Conservation (phyloP, 2,797 vertebrate genomes). For the Clamator glandarius region DNA sequence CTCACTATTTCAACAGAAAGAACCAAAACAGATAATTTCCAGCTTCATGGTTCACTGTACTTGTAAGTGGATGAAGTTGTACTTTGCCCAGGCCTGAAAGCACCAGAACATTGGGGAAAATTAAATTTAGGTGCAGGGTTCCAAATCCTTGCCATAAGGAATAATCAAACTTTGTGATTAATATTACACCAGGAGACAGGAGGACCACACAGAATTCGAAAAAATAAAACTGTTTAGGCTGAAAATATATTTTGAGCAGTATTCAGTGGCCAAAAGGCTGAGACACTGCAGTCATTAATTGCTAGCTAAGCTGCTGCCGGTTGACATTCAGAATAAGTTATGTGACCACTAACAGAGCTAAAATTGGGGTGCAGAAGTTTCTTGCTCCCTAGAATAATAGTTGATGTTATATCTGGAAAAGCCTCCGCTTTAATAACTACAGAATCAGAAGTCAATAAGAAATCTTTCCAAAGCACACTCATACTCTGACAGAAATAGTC, state of each 20-base stretch:
- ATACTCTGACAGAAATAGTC: neutral
- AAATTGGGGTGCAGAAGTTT: neutral
- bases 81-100: neutral
- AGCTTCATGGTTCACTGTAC: neutral
- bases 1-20: neutral
- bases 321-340: neutral
- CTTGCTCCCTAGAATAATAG: neutral
- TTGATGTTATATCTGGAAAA: neutral
- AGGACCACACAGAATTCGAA: neutral
- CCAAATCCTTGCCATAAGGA: neutral
- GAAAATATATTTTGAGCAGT: neutral
- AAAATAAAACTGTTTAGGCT: neutral
- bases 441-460: neutral
- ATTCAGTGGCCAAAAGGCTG: neutral
- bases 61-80: neutral
- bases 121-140: neutral
- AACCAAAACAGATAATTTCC: neutral
- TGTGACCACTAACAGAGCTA: neutral
- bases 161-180: neutral
- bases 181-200: neutral
- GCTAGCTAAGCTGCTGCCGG: neutral
- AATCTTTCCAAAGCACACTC: neutral
- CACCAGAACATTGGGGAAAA: neutral
- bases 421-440: neutral
- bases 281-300: neutral